Percentiles rank a stretch among this genome's conserved stretches.
These are phyloP conservation scores for Drosophila neonasuta DNA, from an alignment of 2,888 invertebrate species.

Conservation along the genomic window DNA sequence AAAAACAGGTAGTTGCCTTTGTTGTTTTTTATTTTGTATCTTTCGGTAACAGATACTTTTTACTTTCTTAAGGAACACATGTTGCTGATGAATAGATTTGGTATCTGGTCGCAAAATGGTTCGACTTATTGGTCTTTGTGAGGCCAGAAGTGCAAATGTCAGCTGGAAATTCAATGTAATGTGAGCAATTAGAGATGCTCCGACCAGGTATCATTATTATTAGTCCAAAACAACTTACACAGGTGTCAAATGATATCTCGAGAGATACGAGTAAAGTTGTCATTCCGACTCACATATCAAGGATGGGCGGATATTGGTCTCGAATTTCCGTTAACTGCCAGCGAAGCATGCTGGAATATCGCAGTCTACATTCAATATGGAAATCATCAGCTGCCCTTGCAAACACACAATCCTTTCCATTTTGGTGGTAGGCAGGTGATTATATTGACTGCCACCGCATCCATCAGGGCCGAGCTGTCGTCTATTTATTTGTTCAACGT, in stretches of 20 bases:
- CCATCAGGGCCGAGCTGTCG: slow-evolving; percentile 54
- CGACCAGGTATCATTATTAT: slow-evolving; percentile 56
- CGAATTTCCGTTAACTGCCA: slow-evolving; percentile 40
- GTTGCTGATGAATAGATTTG: slow-evolving; percentile 48
- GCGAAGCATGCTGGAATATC: neutral
- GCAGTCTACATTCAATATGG: slow-evolving; percentile 15
- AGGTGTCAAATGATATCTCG: slow-evolving; percentile 62
- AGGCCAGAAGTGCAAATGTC: slow-evolving; percentile 64
- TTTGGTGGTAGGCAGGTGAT: slow-evolving; percentile 53
- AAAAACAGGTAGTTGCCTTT: slow-evolving; percentile 69
- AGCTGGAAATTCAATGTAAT: slow-evolving; percentile 60
- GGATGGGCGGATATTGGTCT: slow-evolving; percentile 66
- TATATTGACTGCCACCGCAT: slow-evolving; percentile 30
- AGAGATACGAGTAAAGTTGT: slow-evolving; percentile 32
- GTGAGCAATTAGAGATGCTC: slow-evolving; percentile 63
- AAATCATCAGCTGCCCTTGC: slow-evolving; percentile 43
- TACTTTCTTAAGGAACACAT: slow-evolving; percentile 52
- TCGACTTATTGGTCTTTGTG: slow-evolving; percentile 75
- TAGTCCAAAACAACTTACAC: slow-evolving; percentile 47
- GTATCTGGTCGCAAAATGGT: slow-evolving; percentile 29
- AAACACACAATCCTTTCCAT: slow-evolving; percentile 39
- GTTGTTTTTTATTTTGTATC: slow-evolving; percentile 36
- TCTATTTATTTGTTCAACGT: slow-evolving; percentile 41
- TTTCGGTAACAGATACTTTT: slow-evolving; percentile 69
- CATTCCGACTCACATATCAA: slow-evolving; percentile 45